Conservation (phyloP, 2,797 vertebrate genomes). For the Smutsia temminckii region DNA sequence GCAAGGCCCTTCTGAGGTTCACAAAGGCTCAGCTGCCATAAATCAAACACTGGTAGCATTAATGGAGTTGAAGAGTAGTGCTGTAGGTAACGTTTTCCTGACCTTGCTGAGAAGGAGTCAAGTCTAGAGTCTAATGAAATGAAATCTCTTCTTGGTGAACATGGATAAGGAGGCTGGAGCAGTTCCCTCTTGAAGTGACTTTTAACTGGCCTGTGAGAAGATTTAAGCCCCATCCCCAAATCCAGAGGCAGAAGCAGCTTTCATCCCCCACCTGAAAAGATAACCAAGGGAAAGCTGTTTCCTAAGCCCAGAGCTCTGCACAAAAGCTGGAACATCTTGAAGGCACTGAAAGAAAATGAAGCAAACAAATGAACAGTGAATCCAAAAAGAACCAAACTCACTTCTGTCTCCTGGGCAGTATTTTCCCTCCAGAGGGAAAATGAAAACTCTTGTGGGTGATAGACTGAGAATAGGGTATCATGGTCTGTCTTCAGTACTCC, state of each 20-base stretch:
- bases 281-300: slow-evolving; percentile 62
- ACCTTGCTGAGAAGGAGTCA: slow-evolving; percentile 81
- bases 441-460: not conserved
- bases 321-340: slow-evolving; percentile 69
- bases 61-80: slow-evolving; percentile 67
- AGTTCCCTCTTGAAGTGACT: slow-evolving; percentile 79
- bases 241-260: slow-evolving; percentile 75
- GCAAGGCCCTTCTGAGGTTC: slow-evolving; percentile 72
- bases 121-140: slow-evolving; percentile 85
- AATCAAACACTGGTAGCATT: slow-evolving; percentile 83
- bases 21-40: slow-evolving; percentile 78
- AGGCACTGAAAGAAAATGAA: slow-evolving; percentile 63
- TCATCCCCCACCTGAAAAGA: slow-evolving; percentile 62
- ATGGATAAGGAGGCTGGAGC: slow-evolving; percentile 72
- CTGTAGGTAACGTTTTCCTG: slow-evolving; percentile 77
- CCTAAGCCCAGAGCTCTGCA: slow-evolving; percentile 72
- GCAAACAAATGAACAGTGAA: slow-evolving; percentile 26
- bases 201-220: slow-evolving; percentile 77
- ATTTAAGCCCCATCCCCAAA: slow-evolving; percentile 77
- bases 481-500: not conserved
- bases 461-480: not conserved
- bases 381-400: not conserved
- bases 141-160: slow-evolving; percentile 81
- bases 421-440: not conserved
- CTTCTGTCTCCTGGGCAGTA: not conserved